Percentiles rank a stretch among this genome's conserved stretches.
These are phyloP conservation scores for Theropithecus gelada DNA, from an alignment of 2,113 vertebrate species.

Conservation along the genomic window DNA sequence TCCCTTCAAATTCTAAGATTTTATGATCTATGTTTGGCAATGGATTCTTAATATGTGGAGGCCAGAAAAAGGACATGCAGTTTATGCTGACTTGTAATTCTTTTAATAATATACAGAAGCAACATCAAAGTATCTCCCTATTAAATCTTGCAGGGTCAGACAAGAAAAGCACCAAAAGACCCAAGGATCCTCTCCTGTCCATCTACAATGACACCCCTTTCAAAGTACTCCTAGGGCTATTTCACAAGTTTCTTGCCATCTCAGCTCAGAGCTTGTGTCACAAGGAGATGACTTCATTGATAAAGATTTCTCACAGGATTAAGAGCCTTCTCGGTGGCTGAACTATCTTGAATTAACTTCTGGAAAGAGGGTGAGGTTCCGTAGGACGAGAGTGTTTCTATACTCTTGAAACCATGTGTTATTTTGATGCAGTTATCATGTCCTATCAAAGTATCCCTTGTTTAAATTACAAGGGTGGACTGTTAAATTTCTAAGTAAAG, in stretches of 20 bases:
- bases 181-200: neutral
- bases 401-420: neutral
- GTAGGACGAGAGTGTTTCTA: neutral
- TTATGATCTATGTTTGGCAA: neutral
- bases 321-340: neutral
- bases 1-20: neutral
- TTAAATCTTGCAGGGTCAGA: neutral
- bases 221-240: neutral
- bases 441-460: neutral
- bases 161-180: neutral
- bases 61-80: neutral
- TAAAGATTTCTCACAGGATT: neutral
- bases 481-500: neutral
- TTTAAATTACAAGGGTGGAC: slow-evolving; percentile 28
- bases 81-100: neutral
- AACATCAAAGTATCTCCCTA: neutral
- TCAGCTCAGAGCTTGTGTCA: neutral
- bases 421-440: neutral
- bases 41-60: neutral
- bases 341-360: neutral
- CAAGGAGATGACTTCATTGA: neutral
- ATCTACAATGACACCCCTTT: neutral
- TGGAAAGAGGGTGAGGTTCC: neutral
- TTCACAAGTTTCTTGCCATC: neutral
- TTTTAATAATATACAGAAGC: neutral